Percentiles rank a stretch among this genome's conserved stretches.
Conservation (phyloP, 2,797 vertebrate genomes). For the Chaunax sp. region DNA sequence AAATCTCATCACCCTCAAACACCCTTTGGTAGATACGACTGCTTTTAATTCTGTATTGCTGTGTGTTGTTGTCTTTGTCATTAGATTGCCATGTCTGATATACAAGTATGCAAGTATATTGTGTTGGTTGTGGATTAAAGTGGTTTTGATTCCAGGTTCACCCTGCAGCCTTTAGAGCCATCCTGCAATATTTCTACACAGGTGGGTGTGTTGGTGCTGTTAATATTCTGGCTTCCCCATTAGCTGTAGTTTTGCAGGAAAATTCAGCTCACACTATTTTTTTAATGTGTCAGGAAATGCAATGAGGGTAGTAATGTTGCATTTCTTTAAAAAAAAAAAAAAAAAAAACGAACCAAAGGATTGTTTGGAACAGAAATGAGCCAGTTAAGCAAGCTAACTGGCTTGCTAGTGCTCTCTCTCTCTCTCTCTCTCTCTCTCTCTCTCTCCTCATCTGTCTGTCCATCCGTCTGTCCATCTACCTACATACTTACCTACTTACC, state of each 20-base stretch:
- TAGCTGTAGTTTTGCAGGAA: neutral
- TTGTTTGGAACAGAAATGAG: too few species aligned
- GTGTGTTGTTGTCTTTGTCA: neutral
- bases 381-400: neutral
- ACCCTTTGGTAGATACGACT: conserved; percentile 88
- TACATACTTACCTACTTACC: too few species aligned
- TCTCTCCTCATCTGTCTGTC: too few species aligned
- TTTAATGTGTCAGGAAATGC: neutral
- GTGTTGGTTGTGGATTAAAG: conserved; percentile 1
- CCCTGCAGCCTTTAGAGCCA: conserved; percentile 92
- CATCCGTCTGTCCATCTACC: too few species aligned
- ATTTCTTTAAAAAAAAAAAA: too few species aligned
- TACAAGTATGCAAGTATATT: neutral
- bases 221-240: neutral
- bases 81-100: neutral
- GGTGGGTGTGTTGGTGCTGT: conserved; percentile 78
- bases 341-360: too few species aligned
- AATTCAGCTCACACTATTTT: neutral
- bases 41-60: neutral
- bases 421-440: too few species aligned
- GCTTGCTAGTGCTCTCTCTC: too few species aligned
- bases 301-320: too few species aligned
- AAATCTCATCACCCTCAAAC: conserved; percentile 91
- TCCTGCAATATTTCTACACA: conserved; percentile 96
- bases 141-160: conserved; percentile 87